Evolutionary conservation across 2,888 invertebrate genomes (phyloP), one percentile per base, ranked within the genome.

Genomic region (Eupithecia exiguata): DNA sequence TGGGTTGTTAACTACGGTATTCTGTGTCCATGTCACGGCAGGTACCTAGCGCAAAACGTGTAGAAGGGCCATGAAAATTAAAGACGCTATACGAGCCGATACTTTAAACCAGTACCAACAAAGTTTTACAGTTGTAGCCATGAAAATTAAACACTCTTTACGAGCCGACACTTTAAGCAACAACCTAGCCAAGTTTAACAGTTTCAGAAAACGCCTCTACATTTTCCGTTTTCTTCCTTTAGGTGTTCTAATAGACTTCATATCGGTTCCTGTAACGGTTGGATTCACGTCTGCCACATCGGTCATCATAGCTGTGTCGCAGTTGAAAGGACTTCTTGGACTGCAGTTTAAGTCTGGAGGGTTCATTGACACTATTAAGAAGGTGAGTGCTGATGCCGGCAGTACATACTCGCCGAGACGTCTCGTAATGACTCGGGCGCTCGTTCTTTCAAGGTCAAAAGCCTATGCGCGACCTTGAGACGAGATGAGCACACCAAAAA

Each of bases 211-310:
- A 9, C n/a, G 25, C 1, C 5, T 21, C 10, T 25, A 58, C 25
- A 58, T 4, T 53, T 53, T 25, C 58, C 5, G 58, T 58, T 25
- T 53, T 40, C 61, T 30, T 69, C 74, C 65, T 49, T 3, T 92
- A 98, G 98, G 98, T 81, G 97, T 98, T 67, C 92, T 98, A 69
- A 97, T 98, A 79, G 98, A 98, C 88, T 98, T 98, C 85, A 98
- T 98, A 86, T 98, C 98, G 0, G 96, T 98, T 79, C 98, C 98
- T 0, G 98, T 98, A 10, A 98, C 97, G 0, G 97, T 97, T 18
- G 98, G 97, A 0, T 98, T 98, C 87, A 98, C 98, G 1, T 98
- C 98, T 9, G 98, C 98, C 0, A 98, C 98, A 0, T 98, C 98
- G 49, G 96, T 98, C 61, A 98, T 98, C 77, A 98, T 98, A 25